Percentiles rank a stretch among this genome's conserved stretches.
Evolutionary conservation across 2,797 vertebrate species (phyloP).

Genomic region (Syngnathus acus): DNA sequence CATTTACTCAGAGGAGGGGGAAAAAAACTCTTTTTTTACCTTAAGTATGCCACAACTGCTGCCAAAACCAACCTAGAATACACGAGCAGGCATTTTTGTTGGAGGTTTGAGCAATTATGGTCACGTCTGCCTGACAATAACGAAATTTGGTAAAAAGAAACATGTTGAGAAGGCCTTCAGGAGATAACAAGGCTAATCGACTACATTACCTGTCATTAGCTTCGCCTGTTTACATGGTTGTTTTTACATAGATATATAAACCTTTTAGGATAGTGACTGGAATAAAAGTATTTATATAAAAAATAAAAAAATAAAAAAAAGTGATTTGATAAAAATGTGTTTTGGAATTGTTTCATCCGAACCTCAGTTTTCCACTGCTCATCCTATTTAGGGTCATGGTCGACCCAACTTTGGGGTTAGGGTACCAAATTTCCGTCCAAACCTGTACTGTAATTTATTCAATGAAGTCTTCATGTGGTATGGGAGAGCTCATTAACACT

Average conservation of each 20-base stretch:
- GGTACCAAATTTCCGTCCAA: no score
- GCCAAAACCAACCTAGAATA: constrained; percentile 10
- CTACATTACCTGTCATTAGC: not conserved
- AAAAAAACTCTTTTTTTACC: not conserved
- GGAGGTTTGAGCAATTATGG: not conserved
- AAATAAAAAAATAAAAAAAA: no score
- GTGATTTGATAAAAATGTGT: constrained; percentile 10
- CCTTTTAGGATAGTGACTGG: no score
- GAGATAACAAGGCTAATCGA: not conserved
- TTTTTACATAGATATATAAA: no score
- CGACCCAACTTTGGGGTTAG: no score
- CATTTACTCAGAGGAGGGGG: not conserved
- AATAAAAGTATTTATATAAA: no score
- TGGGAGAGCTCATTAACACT: no score
- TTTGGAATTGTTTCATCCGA: not conserved
- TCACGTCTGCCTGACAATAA: not conserved
- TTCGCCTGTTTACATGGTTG: not conserved
- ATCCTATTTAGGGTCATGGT: not conserved
- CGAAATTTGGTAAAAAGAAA: not conserved
- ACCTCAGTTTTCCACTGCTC: not conserved
- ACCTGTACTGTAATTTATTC: no score
- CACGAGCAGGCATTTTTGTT: no score
- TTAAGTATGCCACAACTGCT: not conserved
- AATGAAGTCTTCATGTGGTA: no score
- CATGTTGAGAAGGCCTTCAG: not conserved